Evolutionary conservation across 2,797 vertebrate genomes (phyloP), one percentile per base, ranked within the genome.

Genomic region (Channallabes apus): DNA sequence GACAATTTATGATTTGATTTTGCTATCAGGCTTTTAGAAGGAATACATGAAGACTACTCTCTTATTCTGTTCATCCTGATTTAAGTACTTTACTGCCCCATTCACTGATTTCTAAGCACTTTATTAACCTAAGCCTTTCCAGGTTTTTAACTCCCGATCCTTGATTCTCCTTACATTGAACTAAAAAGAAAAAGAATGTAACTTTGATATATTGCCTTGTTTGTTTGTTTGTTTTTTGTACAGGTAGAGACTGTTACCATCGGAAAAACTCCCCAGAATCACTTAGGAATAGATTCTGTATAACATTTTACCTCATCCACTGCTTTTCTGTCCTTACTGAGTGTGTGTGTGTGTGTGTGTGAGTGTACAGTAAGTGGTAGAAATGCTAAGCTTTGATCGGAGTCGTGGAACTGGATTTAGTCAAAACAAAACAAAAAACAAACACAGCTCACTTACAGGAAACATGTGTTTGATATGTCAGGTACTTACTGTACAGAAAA

Each of bases 91-190:
- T 80, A 84, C 73, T 84, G 61, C 56, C 84, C 75, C 75, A 75
- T 69, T 82, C n/a, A 75, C 62, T 84, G 51, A 85, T 87, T 85
- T 84, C 69, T 54, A 86, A 85, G 84, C 86, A 89, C 82, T 81
- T 87, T 84, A 80, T 71, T 75, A 58, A n/a, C 62, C 64, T 65
- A 58, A 68, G 15, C 11, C 79, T 71, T 71, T 75, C 46, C 41
- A 84, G 82, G 32, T 73, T 78, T 68, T 73, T 81, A 56, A 81
- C 61, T 56, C 11, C 17, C 69, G 67, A 75, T 27, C 78, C 54
- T 69, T 15, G 1, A 75, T 64, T 62, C 35, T 72, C 14, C 46
- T 46, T 41, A 14, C 20, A 14, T 62, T 38, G 32, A 38, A 29
- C 76, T n/a, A 68, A 20, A 75, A 17, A 29, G 62, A 9, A 82